Percentiles rank a stretch among this genome's conserved stretches.
These are phyloP conservation scores for Natator depressus DNA, from an alignment of 2,113 vertebrate species.

Conservation along the genomic window DNA sequence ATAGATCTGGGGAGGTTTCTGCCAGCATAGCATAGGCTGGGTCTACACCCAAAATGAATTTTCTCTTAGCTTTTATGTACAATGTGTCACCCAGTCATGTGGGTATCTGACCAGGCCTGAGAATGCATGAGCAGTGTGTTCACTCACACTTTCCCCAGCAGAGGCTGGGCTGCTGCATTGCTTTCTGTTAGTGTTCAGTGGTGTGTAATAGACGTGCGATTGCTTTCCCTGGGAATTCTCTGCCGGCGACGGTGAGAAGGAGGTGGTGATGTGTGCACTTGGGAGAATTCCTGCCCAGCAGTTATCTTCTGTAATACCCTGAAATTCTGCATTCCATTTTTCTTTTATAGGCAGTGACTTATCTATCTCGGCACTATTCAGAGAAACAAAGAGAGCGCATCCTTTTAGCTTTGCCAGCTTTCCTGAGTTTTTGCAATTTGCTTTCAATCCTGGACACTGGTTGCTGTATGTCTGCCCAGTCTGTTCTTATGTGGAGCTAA, in stretches of 20 bases:
- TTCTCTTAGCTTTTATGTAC: background rate
- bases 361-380: background rate
- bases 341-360: background rate
- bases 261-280: rapidly evolving
- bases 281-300: background rate
- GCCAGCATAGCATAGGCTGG: rapidly evolving
- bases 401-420: background rate
- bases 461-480: background rate
- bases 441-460: background rate
- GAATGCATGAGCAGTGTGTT: rapidly evolving
- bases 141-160: rapidly evolving
- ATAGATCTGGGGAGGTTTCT: rapidly evolving
- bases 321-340: rapidly evolving
- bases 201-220: background rate
- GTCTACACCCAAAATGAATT: background rate
- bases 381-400: background rate
- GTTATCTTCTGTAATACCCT: background rate
- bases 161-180: background rate
- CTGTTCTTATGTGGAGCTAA: background rate
- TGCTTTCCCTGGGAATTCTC: background rate
- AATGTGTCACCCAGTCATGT: rapidly evolving
- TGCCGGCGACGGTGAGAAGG: background rate
- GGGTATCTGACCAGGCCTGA: rapidly evolving
- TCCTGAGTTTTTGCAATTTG: background rate
- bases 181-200: background rate